A percentile compares a stretch with the other conserved stretches of the same genome.
Conservation (phyloP, 2,888 invertebrate species). For the Candidula unifasciata region DNA sequence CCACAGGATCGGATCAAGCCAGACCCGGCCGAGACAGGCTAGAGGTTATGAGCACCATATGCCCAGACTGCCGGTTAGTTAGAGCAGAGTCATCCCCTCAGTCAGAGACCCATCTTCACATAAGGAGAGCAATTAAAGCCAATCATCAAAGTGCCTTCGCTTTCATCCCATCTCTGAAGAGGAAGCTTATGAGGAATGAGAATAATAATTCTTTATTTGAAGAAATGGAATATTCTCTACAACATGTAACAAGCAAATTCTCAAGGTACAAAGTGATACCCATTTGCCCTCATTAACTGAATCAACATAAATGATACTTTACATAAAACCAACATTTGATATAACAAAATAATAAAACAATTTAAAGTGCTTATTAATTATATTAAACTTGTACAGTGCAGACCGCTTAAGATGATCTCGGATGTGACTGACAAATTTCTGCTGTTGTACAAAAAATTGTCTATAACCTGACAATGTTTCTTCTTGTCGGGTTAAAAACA, state of each 20-base stretch:
- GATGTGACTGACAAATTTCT: too few species aligned
- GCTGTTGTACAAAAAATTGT: too few species aligned
- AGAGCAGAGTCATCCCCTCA: constrained; percentile 46
- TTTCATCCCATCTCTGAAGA: constrained; percentile 46
- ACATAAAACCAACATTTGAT: background rate
- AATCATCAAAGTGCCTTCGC: constrained; percentile 50
- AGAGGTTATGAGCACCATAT: constrained; percentile 29
- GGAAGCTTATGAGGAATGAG: constrained; percentile 52
- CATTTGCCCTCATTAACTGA: constrained; percentile 1
- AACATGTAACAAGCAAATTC: constrained; percentile 2
- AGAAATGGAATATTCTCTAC: background rate
- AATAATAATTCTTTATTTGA: constrained; percentile 38
- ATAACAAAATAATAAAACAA: too few species aligned
- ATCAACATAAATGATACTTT: background rate
- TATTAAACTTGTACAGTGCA: too few species aligned
- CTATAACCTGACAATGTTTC: too few species aligned
- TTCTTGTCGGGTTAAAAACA: too few species aligned
- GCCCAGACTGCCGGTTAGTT: constrained; percentile 36
- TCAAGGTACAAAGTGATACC: constrained; percentile 6
- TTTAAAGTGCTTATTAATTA: too few species aligned
- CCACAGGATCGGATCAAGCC: background rate
- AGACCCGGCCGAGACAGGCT: constrained; percentile 23
- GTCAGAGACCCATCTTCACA: constrained; percentile 43
- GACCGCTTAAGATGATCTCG: too few species aligned
- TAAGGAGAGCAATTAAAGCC: constrained; percentile 48